phyloP scores from a whole-genome alignment of 1,140 invertebrate species.

The Agrypnia vestita region DNA sequence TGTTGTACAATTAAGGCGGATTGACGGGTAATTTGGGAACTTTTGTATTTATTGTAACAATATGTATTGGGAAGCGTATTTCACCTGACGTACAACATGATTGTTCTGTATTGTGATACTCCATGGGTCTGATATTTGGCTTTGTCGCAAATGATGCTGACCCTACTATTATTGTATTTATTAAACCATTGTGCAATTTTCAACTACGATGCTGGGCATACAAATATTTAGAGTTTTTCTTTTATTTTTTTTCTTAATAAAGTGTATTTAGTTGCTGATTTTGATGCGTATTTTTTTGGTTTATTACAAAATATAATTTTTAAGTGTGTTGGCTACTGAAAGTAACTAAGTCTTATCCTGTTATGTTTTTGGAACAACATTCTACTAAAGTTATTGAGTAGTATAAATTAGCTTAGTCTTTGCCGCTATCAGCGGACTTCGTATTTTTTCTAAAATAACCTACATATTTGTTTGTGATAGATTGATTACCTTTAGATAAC shows the following conservation, averaged over 20 bases:
- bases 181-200: slow-evolving; percentile 19
- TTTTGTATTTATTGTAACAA: slow-evolving; percentile 33
- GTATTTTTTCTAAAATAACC: slow-evolving; percentile 43
- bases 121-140: slow-evolving; percentile 33
- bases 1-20: slow-evolving; percentile 44
- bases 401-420: slow-evolving; percentile 38
- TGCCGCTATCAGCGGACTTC: not conserved
- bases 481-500: slow-evolving; percentile 45
- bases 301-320: slow-evolving; percentile 18
- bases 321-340: slow-evolving; percentile 8
- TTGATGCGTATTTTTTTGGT: slow-evolving; percentile 16
- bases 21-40: slow-evolving; percentile 51
- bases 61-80: slow-evolving; percentile 34
- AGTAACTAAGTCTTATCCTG: slow-evolving; percentile 6
- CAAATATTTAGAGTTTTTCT: slow-evolving; percentile 9
- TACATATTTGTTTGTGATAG: slow-evolving; percentile 52
- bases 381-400: slow-evolving; percentile 22
- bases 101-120: slow-evolving; percentile 31
- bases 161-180: slow-evolving; percentile 24
- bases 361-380: slow-evolving; percentile 17
- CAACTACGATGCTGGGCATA: slow-evolving; percentile 25
- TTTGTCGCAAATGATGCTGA: slow-evolving; percentile 22
- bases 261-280: slow-evolving; percentile 12
- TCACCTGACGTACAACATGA: not conserved
- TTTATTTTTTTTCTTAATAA: not conserved